Base-by-base conservation (phyloP, 2,113 vertebrate genomes). In the Myrmophylax atrothorax region DNA sequence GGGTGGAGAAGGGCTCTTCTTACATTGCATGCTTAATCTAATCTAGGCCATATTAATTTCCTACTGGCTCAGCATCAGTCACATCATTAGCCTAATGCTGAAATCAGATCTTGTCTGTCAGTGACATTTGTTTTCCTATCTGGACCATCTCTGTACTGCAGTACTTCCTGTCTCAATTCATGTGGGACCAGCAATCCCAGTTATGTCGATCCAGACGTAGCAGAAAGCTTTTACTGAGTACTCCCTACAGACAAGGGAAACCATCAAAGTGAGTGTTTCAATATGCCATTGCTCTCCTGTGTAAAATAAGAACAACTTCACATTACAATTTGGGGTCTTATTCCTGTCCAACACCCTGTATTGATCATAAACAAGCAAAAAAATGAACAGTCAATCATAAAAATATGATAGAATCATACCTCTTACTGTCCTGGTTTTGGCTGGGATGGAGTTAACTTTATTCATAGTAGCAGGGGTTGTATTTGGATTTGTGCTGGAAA, bases 261-360 rank as follows among this genome's bases (percentile, higher is more conserved):
- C 56, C 81, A 87, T 92, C 91, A 68, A 56, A 95, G 91, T 70
- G 94, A 96, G 93, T 70, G 86, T 83, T 97, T 91, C 95, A 84
- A 96, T 88, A 81, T 49, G 38, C 81, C 91, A 87, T 93, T 92
- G 94, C 93, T 96, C 96, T 93, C 88, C 22, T n/a, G 66, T 38
- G 85, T 93, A 75, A 96, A 97, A 91, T 94, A 97, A 95, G 89
- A 70, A 55, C 66, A 66, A 55, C 68, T 85, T 80, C 29, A 6
- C 84, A 11, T 58, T 77, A 46, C 52, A 72, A 53, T 68, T 76
- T 87, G 84, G 94, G 84, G 66, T 83, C 91, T 78, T 82, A 46
- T 28, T 94, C 73, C 69, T 75, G 93, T 85, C 84, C 74, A 63
- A 16, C 47, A 84, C 40, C 73, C 55, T 60, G 52, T 46, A 24